Evolutionary conservation across 1,140 invertebrate species (phyloP), one percentile per base, ranked within the genome.

Genomic region (Trichonephila clavata): DNA sequence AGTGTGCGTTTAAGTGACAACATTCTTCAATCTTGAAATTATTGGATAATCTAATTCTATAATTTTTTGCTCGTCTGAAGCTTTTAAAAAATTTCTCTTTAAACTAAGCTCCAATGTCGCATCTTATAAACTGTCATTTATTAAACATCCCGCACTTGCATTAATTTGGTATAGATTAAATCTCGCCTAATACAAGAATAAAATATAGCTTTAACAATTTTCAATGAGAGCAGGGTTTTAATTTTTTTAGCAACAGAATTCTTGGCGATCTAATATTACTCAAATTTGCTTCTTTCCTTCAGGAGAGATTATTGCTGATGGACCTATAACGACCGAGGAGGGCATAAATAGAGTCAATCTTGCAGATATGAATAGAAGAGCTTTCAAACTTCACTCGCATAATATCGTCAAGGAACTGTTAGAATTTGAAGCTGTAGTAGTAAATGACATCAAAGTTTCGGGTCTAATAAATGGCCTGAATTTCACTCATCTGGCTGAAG

Each of bases 381-480:
- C 94, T 7, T 86, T 94, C 61, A 88, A 88, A 39, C 71, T 94
- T 1, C 5, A 39, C 10, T 50, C 50, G 2, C 39, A 80, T n/a
- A 92, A 83, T 39, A 21, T 24, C 13, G 59, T 94, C 6, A 83
- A 68, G 6, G 84, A 24, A 8, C 60, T n/a, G 0, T 27, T 94
- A 10, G 32, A 89, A 27, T 94, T 94, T 57, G 43, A 81, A n/a
- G 24, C 80, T 43, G 59, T 92, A 2, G 27, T 65, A 5, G 27
- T 92, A 8, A n/a, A 83, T 24, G 63, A 94, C 61, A 32, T 94
- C 27, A 21, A 0, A 8, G 57, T 94, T n/a, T 7, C 13, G 20
- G 90, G 86, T 14, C 27, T 86, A 3, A 84, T 94, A 20, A 94
- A 92, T 24, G 94, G 90, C 18, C 16, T 94, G 21, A 94, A 94